phyloP scores from a whole-genome alignment of 2,797 vertebrate species.

The Rhabdomys pumilio region DNA sequence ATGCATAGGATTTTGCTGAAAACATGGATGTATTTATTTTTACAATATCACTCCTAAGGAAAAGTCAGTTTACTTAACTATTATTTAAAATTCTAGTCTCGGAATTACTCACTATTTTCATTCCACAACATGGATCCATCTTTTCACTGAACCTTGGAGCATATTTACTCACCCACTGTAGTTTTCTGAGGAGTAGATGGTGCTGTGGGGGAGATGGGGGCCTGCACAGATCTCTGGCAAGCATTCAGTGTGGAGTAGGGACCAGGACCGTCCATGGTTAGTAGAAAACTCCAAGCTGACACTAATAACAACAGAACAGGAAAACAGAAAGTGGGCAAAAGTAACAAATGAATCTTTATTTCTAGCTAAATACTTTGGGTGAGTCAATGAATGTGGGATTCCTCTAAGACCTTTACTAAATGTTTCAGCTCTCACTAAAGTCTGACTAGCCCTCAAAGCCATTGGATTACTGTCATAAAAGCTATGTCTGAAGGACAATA shows the following conservation, averaged over 20 bases:
- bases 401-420: slow-evolving; percentile 50
- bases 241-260: slow-evolving; percentile 96
- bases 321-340: slow-evolving; percentile 5
- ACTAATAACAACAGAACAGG: slow-evolving; percentile 85
- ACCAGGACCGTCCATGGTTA: slow-evolving; percentile 97
- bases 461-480: slow-evolving; percentile 61
- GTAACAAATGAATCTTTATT: slow-evolving; percentile 53
- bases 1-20: slow-evolving; percentile 20
- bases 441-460: slow-evolving; percentile 40
- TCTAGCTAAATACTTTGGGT: not conserved
- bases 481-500: slow-evolving; percentile 50
- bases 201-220: slow-evolving; percentile 97
- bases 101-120: not conserved
- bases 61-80: not conserved
- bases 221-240: slow-evolving; percentile 97
- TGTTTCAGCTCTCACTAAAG: slow-evolving; percentile 54
- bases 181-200: slow-evolving; percentile 97
- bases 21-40: not conserved
- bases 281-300: slow-evolving; percentile 97
- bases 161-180: slow-evolving; percentile 95
- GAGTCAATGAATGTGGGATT: not conserved
- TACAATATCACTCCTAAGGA: not conserved
- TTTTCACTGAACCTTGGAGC: not conserved
- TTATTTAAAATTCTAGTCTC: not conserved
- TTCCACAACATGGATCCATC: not conserved